These are phyloP conservation scores for Enteromius mattozi DNA, from an alignment of 2,797 vertebrate species.

Conservation along the genomic window DNA sequence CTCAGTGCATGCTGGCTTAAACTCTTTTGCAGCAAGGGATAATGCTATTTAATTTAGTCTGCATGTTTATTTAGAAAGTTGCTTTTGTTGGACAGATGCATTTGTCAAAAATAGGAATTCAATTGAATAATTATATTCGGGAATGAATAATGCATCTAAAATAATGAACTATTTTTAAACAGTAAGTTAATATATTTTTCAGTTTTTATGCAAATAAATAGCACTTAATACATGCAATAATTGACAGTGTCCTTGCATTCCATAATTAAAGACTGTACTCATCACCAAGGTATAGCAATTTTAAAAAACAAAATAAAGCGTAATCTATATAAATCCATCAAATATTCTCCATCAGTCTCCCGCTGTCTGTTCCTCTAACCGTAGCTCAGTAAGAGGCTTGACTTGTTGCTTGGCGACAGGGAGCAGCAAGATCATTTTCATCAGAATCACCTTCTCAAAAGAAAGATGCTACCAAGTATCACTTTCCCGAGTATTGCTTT, in stretches of 20 bases:
- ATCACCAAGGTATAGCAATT: background rate
- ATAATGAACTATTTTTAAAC: background rate
- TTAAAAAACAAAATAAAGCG: background rate
- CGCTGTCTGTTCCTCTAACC: constrained; percentile 60
- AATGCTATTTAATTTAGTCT: constrained; percentile 5
- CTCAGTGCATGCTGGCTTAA: constrained; percentile 20
- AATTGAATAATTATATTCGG: background rate
- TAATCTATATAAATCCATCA: constrained; percentile 26
- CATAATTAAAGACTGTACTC: background rate
- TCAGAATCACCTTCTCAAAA: constrained; percentile 69
- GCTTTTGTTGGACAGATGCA: background rate
- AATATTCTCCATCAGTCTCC: constrained; percentile 33
- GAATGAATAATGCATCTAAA: background rate
- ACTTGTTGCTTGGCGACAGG: constrained; percentile 85
- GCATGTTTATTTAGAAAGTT: constrained; percentile 37
- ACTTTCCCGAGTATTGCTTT: constrained; percentile 23
- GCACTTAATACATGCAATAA: background rate
- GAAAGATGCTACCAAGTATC: constrained; percentile 59
- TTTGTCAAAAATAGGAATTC: background rate
- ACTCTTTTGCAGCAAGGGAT: background rate
- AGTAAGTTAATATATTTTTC: background rate
- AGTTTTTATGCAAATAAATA: background rate
- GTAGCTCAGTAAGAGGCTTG: constrained; percentile 76
- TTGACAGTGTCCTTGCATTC: background rate
- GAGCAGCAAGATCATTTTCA: constrained; percentile 76